Conservation (phyloP, 2,113 vertebrate species). For the Sylvilagus bachmani region DNA sequence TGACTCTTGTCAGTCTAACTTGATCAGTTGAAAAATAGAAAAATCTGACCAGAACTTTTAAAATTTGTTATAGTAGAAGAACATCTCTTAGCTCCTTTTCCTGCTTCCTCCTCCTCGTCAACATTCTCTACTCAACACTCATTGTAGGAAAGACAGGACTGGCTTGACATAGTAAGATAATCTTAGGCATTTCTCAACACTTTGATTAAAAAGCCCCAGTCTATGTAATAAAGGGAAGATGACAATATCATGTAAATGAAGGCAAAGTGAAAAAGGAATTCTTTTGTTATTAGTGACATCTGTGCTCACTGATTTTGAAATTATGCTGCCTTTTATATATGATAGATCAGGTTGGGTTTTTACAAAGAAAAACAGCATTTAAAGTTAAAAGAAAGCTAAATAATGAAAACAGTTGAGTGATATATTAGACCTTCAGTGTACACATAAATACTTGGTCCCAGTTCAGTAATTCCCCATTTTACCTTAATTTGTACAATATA, state of each 20-base stretch:
- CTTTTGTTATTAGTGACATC: not conserved
- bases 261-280: not conserved
- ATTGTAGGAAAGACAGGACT: not conserved
- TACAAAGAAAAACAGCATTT: not conserved
- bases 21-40: not conserved
- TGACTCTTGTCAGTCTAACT: not conserved
- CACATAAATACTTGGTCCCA: not conserved
- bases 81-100: not conserved
- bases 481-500: not conserved
- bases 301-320: not conserved
- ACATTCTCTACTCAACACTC: constrained; percentile 28
- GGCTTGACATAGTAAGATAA: not conserved
- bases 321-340: not conserved
- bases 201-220: not conserved
- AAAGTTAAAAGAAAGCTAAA: constrained; percentile 36
- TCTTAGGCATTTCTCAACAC: not conserved
- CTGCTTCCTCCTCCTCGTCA: not conserved
- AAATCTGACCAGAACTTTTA: not conserved
- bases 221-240: constrained; percentile 5
- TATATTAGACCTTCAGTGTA: not conserved
- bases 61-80: constrained; percentile 1
- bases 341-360: not conserved
- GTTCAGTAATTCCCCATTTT: not conserved
- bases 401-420: not conserved
- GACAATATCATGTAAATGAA: constrained; percentile 14